Evolutionary conservation across 2,797 vertebrate genomes (phyloP).

Genomic region (Furcifer pardalis): DNA sequence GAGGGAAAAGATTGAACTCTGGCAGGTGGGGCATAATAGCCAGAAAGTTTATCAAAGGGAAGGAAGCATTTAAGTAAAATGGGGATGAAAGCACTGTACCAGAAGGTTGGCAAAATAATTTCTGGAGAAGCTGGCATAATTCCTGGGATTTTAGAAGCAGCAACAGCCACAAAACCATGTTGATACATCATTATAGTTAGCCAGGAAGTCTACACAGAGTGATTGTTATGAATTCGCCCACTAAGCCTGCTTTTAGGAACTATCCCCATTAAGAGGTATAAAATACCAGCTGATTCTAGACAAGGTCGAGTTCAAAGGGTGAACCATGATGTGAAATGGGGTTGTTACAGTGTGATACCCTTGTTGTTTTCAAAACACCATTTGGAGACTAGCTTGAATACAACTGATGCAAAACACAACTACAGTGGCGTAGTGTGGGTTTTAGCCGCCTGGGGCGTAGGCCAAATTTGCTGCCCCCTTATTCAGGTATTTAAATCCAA

Average conservation of each 20-base stretch:
- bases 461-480: too few species aligned
- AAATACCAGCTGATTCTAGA: slow-evolving; percentile 8
- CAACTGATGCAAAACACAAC: too few species aligned
- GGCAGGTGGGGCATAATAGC: not conserved
- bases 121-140: too few species aligned
- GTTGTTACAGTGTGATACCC: not conserved
- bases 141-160: not conserved
- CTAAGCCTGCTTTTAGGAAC: not conserved
- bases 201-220: not conserved
- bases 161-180: too few species aligned
- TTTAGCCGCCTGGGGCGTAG: too few species aligned
- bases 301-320: not conserved
- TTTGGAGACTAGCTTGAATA: too few species aligned
- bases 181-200: too few species aligned
- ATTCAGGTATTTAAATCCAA: too few species aligned
- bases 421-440: too few species aligned
- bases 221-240: not conserved
- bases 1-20: not conserved
- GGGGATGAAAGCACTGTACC: not conserved
- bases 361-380: too few species aligned
- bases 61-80: not conserved
- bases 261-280: not conserved
- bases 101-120: not conserved
- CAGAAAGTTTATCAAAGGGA: not conserved
- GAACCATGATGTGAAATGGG: not conserved